Evolutionary conservation across 2,888 invertebrate species (phyloP), one percentile per base, ranked within the genome.

Genomic region (Therioaphis trifolii): DNA sequence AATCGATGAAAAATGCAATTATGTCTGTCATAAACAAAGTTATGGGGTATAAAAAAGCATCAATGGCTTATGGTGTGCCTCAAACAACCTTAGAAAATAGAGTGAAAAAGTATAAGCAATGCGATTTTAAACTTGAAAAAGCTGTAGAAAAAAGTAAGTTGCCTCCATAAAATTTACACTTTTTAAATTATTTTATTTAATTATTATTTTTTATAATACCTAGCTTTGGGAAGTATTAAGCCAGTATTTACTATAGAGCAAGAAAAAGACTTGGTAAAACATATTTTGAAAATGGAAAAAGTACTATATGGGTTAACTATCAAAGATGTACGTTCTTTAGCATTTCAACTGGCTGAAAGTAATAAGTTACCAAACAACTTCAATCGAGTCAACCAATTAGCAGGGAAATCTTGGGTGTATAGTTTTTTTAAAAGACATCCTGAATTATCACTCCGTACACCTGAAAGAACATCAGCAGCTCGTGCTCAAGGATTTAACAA

Each of bases 21-120:
- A n/a, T n/a, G 21, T n/a, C n/a, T n/a, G 55, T 55, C 3, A 55
- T 55, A n/a, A 3, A 55, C 3, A 21, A 55, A n/a, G 9, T 4
- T n/a, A 55, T n/a, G n/a, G 21, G 55, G n/a, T 55, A 55, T 55
- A 55, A 21, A n/a, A 55, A 55, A n/a, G 55, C 55, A 55, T 55
- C 55, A n/a, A n/a, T 21, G 4, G 3, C n/a, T 21, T n/a, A 55
- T 21, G 21, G 21, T n/a, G 55, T 55, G n/a, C 55, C 55, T 4
- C 55, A 55, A n/a, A n/a, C 55, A 3, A 55, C 55, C 2, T n/a
- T 55, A 4, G n/a, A 55, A 55, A 21, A 55, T n/a, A 55, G 55
- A 55, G 55, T 55, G 3, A 55, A 21, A 55, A 55, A 55, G 9
- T 55, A n/a, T 55, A 55, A n/a, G 9, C 2, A 55, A n/a, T 2